A percentile compares a stretch with the other conserved stretches of the same genome.
Evolutionary conservation across 1,140 invertebrate species (phyloP).

Genomic region (Bicyclus anynana): DNA sequence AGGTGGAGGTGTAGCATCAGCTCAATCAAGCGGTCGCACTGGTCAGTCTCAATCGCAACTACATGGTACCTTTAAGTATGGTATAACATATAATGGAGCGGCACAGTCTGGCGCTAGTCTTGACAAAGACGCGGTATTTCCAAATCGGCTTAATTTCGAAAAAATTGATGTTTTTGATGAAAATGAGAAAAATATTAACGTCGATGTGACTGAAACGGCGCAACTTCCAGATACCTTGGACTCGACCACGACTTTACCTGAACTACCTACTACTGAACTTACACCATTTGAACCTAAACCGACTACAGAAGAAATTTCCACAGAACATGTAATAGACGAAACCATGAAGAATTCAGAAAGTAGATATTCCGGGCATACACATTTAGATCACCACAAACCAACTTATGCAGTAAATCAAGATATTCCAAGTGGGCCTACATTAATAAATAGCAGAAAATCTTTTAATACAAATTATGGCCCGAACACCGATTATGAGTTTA

Average conservation of each 20-base stretch:
- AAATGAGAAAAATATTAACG: constrained; percentile 68
- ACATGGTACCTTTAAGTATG: constrained; percentile 86
- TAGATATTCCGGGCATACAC: constrained; percentile 45
- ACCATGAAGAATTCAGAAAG: constrained; percentile 40
- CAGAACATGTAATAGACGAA: constrained; percentile 35
- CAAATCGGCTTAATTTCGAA: constrained; percentile 57
- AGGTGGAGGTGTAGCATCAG: constrained; percentile 86
- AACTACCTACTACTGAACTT: neutral
- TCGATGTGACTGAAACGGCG: constrained; percentile 51
- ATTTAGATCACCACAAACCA: constrained; percentile 54
- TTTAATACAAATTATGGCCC: constrained; percentile 44
- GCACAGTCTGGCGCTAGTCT: constrained; percentile 88
- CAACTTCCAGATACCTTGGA: constrained; percentile 37
- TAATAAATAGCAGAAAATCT: constrained; percentile 46
- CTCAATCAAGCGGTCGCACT: constrained; percentile 84
- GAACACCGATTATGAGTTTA: constrained; percentile 52
- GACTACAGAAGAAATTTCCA: constrained; percentile 16
- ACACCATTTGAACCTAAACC: constrained; percentile 13
- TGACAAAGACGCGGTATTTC: constrained; percentile 69
- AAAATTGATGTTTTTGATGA: constrained; percentile 69
- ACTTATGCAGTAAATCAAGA: constrained; percentile 21
- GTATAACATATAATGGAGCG: constrained; percentile 87
- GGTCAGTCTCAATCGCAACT: constrained; percentile 90
- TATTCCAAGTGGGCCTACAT: constrained; percentile 24
- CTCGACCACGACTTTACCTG: constrained; percentile 19